A percentile compares a stretch with the other conserved stretches of the same genome.
Evolutionary conservation across 2,113 vertebrate genomes (phyloP).

Genomic region (Alexandromys fortis): DNA sequence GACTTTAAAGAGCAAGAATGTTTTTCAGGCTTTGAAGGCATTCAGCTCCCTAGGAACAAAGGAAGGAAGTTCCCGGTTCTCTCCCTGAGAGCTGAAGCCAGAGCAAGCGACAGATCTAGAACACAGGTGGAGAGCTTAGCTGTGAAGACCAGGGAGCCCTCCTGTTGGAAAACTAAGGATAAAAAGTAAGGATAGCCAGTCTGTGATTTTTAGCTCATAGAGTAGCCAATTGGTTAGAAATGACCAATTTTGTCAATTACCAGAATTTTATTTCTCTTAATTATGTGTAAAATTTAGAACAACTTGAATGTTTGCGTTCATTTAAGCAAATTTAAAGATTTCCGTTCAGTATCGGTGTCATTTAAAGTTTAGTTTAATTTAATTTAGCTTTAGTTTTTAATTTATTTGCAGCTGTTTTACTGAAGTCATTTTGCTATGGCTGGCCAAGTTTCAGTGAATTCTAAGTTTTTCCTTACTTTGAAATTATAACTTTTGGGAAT

Average conservation of each 20-base stretch:
- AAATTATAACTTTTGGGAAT: slow-evolving; percentile 71
- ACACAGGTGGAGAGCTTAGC: slow-evolving; percentile 49
- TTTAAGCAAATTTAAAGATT: slow-evolving; percentile 61
- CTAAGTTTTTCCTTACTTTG: slow-evolving; percentile 77
- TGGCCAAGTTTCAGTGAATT: slow-evolving; percentile 68
- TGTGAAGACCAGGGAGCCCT: background rate
- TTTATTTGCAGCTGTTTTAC: slow-evolving; percentile 72
- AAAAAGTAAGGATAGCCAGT: slow-evolving; percentile 35
- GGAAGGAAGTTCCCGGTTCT: slow-evolving; percentile 44
- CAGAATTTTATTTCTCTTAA: slow-evolving; percentile 53
- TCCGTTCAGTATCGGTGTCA: slow-evolving; percentile 52
- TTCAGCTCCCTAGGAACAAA: slow-evolving; percentile 44
- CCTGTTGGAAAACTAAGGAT: background rate
- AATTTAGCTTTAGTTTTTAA: slow-evolving; percentile 66
- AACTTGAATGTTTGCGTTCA: background rate
- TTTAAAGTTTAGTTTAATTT: slow-evolving; percentile 63
- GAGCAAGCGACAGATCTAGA: slow-evolving; percentile 58
- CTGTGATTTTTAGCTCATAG: slow-evolving; percentile 37
- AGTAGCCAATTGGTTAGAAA: slow-evolving; percentile 3
- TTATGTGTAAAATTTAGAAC: slow-evolving; percentile 55
- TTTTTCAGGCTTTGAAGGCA: slow-evolving; percentile 63
- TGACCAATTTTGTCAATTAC: slow-evolving; percentile 38
- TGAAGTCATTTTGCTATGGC: slow-evolving; percentile 65
- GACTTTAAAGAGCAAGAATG: slow-evolving; percentile 53
- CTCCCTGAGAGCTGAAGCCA: slow-evolving; percentile 45